Evolutionary conservation across 1,140 invertebrate species (phyloP).

Genomic region (Glossosoma conforme): DNA sequence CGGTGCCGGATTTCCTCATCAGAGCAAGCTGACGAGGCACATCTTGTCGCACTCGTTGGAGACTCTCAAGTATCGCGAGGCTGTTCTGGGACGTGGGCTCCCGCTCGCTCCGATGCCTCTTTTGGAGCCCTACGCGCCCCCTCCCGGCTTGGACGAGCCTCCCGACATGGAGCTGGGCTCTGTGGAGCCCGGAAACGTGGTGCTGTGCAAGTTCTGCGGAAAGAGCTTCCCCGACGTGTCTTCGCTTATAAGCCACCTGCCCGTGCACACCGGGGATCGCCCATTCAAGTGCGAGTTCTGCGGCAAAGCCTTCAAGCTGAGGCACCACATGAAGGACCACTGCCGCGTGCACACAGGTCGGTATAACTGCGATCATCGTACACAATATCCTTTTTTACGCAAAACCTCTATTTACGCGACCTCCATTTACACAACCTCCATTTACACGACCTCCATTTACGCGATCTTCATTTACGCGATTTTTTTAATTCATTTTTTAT

Average conservation of each 20-base stretch:
- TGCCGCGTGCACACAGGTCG: slow-evolving; percentile 82
- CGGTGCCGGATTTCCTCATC: slow-evolving; percentile 78
- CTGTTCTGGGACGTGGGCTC: slow-evolving; percentile 47
- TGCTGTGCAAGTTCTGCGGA: slow-evolving; percentile 85
- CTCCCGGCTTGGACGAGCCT: slow-evolving; percentile 46
- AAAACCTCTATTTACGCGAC: too few relatives aligned
- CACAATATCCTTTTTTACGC: too few relatives aligned
- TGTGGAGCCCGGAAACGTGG: slow-evolving; percentile 64
- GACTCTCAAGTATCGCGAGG: slow-evolving; percentile 77
- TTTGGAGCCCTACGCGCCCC: slow-evolving; percentile 33
- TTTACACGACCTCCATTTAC: too few relatives aligned
- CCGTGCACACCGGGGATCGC: slow-evolving; percentile 81
- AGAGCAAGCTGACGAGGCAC: slow-evolving; percentile 83
- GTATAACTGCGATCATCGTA: too few relatives aligned
- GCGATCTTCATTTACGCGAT: too few relatives aligned
- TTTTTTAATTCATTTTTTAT: too few relatives aligned
- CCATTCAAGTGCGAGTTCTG: slow-evolving; percentile 90
- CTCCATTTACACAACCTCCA: too few relatives aligned
- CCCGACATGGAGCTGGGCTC: slow-evolving; percentile 51
- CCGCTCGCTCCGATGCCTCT: slow-evolving; percentile 23
- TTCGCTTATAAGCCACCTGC: slow-evolving; percentile 77
- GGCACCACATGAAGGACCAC: slow-evolving; percentile 91
- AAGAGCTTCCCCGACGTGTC: slow-evolving; percentile 85
- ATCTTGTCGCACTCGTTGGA: slow-evolving; percentile 82
- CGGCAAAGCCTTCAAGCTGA: slow-evolving; percentile 82